Conservation (phyloP, 2,888 invertebrate genomes). For the Archips crataeganus region DNA sequence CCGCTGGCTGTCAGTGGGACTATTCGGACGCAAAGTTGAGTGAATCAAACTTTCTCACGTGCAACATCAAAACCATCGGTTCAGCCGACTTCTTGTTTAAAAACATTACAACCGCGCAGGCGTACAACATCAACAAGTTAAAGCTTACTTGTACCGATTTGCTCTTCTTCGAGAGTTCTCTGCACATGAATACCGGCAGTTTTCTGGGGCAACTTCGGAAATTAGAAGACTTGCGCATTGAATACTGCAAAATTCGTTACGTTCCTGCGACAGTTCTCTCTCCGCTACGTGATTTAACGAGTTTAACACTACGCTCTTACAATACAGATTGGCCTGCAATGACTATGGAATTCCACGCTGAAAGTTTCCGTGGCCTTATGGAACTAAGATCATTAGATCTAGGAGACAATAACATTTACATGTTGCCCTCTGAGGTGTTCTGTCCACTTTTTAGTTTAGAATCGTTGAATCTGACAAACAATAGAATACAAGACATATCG, state of each 20-base stretch:
- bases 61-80: slow-evolving; percentile 90
- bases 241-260: slow-evolving; percentile 91
- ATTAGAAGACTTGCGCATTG: slow-evolving; percentile 90
- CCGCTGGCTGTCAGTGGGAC: slow-evolving; percentile 91
- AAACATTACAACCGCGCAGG: slow-evolving; percentile 90
- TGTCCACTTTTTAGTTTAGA: slow-evolving; percentile 90
- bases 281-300: slow-evolving; percentile 88
- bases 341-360: slow-evolving; percentile 91
- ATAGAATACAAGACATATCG: slow-evolving; percentile 91
- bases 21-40: slow-evolving; percentile 84
- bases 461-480: slow-evolving; percentile 90
- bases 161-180: slow-evolving; percentile 90
- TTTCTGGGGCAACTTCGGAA: slow-evolving; percentile 88
- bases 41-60: slow-evolving; percentile 87
- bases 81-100: slow-evolving; percentile 89
- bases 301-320: slow-evolving; percentile 89
- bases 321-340: slow-evolving; percentile 93
- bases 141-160: slow-evolving; percentile 90
- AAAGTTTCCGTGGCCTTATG: slow-evolving; percentile 89
- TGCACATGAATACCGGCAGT: slow-evolving; percentile 87
- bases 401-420: slow-evolving; percentile 92
- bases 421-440: slow-evolving; percentile 89
- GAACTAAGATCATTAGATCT: slow-evolving; percentile 89
- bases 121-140: slow-evolving; percentile 89
- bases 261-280: slow-evolving; percentile 90